Evolutionary conservation across 2,797 vertebrate genomes (phyloP).

Genomic region (Podargus strigoides): DNA sequence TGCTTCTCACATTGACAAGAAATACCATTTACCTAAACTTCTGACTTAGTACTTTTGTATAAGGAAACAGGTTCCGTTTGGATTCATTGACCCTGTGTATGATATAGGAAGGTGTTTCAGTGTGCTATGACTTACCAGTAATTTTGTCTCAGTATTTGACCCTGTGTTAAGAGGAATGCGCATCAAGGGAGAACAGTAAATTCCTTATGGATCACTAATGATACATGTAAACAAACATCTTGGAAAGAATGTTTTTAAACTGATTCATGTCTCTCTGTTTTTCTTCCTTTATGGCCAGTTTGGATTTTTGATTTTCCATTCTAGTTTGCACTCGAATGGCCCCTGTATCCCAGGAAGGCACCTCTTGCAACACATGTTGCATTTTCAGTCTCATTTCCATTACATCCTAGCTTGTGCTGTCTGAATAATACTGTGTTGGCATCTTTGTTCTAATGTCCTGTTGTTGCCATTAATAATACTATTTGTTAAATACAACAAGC

Average conservation of each 20-base stretch:
- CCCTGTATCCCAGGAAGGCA: not conserved
- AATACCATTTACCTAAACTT: not conserved
- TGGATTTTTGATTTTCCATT: not conserved
- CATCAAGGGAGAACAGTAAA: not conserved
- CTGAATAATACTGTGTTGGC: not conserved
- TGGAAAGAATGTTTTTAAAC: conserved; percentile 22
- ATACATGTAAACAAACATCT: not conserved
- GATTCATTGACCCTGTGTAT: not conserved
- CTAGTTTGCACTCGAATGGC: not conserved
- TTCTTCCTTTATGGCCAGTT: conserved; percentile 13
- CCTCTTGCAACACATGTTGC: not conserved
- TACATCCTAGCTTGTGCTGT: not conserved
- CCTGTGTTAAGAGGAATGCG: not conserved
- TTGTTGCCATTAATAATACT: not conserved
- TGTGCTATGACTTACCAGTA: not conserved
- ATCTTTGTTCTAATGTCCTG: not conserved
- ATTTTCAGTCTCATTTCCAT: not conserved
- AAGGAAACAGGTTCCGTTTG: not conserved
- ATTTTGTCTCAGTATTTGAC: not conserved
- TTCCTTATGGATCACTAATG: not conserved
- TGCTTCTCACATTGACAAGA: not conserved
- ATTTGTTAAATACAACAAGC: not conserved
- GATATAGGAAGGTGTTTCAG: not conserved
- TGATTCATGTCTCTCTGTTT: not conserved
- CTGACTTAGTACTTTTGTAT: not conserved